Evolutionary conservation across 2,888 invertebrate genomes (phyloP).

Genomic region (Phasia obesa): DNA sequence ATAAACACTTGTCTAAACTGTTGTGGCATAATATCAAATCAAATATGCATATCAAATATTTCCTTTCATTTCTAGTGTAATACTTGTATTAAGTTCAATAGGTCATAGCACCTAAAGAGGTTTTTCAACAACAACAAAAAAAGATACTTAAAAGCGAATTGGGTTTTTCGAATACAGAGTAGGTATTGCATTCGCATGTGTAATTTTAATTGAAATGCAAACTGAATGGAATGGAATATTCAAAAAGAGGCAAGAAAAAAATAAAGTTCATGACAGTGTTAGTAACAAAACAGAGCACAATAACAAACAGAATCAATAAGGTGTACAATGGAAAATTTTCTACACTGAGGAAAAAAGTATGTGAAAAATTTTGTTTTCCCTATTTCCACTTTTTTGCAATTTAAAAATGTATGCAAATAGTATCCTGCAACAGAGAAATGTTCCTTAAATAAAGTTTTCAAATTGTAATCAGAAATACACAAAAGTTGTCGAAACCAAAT

Average conservation of each 20-base stretch:
- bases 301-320: conserved; percentile 13
- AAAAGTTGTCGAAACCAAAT: no score
- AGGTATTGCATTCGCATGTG: conserved; percentile 28
- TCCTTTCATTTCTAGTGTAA: conserved; percentile 36
- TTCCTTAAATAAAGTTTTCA: no score
- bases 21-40: conserved; percentile 9
- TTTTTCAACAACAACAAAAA: conserved; percentile 41
- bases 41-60: conserved; percentile 18
- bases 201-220: conserved; percentile 50
- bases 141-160: conserved; percentile 44
- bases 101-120: conserved; percentile 63
- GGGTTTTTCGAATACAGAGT: conserved; percentile 33
- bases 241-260: background rate
- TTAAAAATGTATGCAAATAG: no score
- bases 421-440: no score
- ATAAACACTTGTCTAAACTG: background rate
- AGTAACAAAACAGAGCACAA: conserved; percentile 3
- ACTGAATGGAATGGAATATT: background rate
- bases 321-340: background rate
- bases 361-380: background rate
- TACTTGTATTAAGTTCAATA: conserved; percentile 66
- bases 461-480: no score
- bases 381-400: background rate
- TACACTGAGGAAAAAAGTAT: background rate
- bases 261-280: conserved; percentile 56